These are phyloP conservation scores for Drosophila kuntzei DNA, from an alignment of 2,888 invertebrate species.

Conservation along the genomic window DNA sequence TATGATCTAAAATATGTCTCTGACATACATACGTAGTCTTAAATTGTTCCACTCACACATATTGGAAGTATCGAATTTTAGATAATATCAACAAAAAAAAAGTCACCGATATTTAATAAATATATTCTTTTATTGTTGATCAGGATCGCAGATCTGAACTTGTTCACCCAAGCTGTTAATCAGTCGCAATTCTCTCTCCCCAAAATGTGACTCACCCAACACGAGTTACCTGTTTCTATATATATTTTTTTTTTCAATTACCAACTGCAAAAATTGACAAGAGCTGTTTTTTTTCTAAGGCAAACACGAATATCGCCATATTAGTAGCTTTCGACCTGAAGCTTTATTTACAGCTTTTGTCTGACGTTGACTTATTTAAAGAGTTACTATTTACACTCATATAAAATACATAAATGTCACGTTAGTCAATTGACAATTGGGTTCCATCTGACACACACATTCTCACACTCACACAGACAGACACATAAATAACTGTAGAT, in stretches of 20 bases:
- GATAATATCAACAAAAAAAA: conserved; percentile 11
- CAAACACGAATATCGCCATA: conserved; percentile 14
- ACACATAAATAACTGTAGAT: conserved; percentile 30
- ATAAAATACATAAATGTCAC: conserved; percentile 8
- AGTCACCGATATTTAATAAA: neutral
- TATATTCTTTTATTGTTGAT: conserved; percentile 1
- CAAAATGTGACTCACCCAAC: conserved; percentile 34
- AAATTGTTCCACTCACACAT: neutral
- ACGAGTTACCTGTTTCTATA: conserved; percentile 17
- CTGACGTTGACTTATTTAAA: conserved; percentile 8
- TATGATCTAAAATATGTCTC: conserved; percentile 5
- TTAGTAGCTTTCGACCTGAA: conserved; percentile 17
- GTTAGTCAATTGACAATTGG: conserved; percentile 12
- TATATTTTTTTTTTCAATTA: conserved; percentile 26
- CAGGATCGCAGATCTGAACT: neutral
- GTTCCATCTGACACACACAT: neutral
- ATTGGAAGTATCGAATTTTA: conserved; percentile 1
- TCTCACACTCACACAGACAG: neutral
- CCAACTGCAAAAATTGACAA: conserved; percentile 11
- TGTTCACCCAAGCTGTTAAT: neutral
- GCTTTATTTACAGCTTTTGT: conserved; percentile 31
- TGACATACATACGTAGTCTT: conserved; percentile 1
- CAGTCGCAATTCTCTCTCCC: conserved; percentile 7
- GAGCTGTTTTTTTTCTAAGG: conserved; percentile 11
- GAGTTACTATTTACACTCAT: conserved; percentile 15